Base-by-base conservation (phyloP, 2,888 invertebrate species). In the Diachrysia chrysitis region DNA sequence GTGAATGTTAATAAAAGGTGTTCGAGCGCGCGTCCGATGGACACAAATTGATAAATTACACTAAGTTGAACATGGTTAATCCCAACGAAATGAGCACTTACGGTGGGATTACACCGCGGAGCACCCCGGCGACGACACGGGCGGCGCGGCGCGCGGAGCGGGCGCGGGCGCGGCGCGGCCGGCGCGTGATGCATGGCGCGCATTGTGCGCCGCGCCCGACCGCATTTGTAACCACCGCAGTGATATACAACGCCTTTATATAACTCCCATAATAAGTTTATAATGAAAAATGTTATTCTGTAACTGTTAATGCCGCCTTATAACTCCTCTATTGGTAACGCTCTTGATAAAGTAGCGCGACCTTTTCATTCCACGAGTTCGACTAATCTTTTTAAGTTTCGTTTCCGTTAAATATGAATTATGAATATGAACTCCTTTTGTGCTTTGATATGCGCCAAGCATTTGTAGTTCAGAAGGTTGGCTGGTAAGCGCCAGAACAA, bases 21-120 rank as follows among this genome's bases (percentile, higher is more conserved):
- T 60, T 58, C 74, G 63, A 71, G 73, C 48, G 35, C 25, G 67
- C 66, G 56, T 55, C 68, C 56, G 46, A 73, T 66, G 61, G 80
- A 78, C 81, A 82, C 81, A 83, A 91, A 92, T 93, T 93, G 92
- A 93, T 93, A 93, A 93, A 94, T 92, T 87, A 92, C 89, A 85
- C 75, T 72, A 79, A 76, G 73, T 82, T 81, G 88, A 87, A 90
- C 89, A 89, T 84, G 83, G 77, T 84, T 93, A 93, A 93, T 93
- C 92, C 90, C 78, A 81, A 83, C 81, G 84, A 87, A 93, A 92
- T 90, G 89, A 89, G 82, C 87, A 85, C 88, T 93, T 91, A 92
- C 82, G 77, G 72, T 76, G 81, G 88, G 92, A 92, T 93, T 92
- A 92, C 88, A 88, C 79, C 69, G 66, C 67, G 75, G 69, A 69